Evolutionary conservation across 2,113 vertebrate genomes (phyloP), one percentile per base, ranked within the genome.

Genomic region (Puma concolor): DNA sequence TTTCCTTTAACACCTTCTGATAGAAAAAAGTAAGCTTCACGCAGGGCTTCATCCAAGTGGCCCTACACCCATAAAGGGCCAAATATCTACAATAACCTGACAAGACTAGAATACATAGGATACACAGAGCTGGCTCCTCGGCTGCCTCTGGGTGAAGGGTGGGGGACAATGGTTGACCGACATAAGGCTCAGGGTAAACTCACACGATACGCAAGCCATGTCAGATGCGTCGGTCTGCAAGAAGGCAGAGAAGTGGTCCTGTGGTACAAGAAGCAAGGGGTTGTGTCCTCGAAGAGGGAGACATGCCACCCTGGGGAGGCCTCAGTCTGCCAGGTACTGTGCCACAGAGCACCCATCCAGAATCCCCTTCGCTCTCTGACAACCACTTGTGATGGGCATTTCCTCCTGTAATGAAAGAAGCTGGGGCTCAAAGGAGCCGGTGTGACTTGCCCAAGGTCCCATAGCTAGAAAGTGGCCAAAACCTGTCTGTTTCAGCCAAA

Each of bases 331-430:
- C 36, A 27, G 74, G 31, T 23, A 16, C 36, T 3, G 25, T 5
- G n/a, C 77, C 38, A 9, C 15, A 38, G 2, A 23, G 71, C 21
- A 0, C 7, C 17, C 44, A 44, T 11, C 69, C 4, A 0, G 50
- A 23, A 12, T 50, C 14, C 33, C 91, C 63, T 52, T 27, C 5
- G 2, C 1, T 14, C 19, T 29, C 50, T 0, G 0, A 12, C 7
- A 21, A 11, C 12, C 63, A 29, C 71, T 33, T 33, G 4, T 11
- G 1, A 11, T 8, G 29, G 74, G 57, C 74, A 13, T 72, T 76
- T 33, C 72, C 27, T 90, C 66, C 23, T 44, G 60, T 10, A 9
- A 8, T 2, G 41, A 81, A 33, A 82, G 71, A 36, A 90, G 44
- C 19, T 41, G 25, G 41, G 21, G 60, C 13, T 12, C 23, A 2